Evolutionary conservation across 2,888 invertebrate species (phyloP).

Genomic region (Drosophila peninsularis): DNA sequence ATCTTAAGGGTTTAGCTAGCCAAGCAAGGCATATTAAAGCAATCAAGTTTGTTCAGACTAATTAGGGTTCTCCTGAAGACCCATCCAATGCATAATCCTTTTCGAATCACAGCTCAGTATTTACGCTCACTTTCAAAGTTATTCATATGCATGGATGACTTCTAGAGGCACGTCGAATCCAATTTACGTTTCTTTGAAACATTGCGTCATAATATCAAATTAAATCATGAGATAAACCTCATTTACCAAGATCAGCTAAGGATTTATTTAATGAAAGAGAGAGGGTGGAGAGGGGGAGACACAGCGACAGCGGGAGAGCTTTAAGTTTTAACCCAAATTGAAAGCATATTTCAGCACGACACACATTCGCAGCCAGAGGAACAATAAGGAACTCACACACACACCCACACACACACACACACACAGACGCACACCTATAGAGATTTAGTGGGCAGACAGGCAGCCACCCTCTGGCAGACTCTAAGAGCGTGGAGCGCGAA

Average conservation of each 20-base stretch:
- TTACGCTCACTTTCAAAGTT: no score
- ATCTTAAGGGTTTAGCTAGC: slow-evolving; percentile 10
- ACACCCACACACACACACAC: slow-evolving; percentile 2
- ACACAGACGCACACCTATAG: slow-evolving; percentile 14
- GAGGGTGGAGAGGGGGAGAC: slow-evolving; percentile 5
- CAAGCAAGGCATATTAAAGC: slow-evolving; percentile 10
- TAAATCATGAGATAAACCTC: slow-evolving; percentile 17
- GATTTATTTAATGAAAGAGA: slow-evolving; percentile 26
- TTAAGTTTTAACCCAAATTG: slow-evolving; percentile 76
- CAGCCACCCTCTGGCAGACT: slow-evolving; percentile 40
- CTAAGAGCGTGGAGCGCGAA: slow-evolving; percentile 35
- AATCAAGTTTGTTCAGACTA: no score
- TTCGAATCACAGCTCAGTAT: no score
- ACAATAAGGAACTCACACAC: slow-evolving; percentile 30
- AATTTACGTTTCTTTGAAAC: not conserved
- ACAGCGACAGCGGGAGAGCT: slow-evolving; percentile 29
- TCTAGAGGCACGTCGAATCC: no score
- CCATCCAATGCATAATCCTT: no score
- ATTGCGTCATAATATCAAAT: slow-evolving; percentile 1
- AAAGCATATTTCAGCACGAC: slow-evolving; percentile 56
- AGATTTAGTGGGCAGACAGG: slow-evolving; percentile 49
- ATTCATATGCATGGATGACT: no score
- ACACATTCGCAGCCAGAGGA: slow-evolving; percentile 63
- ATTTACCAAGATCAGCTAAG: slow-evolving; percentile 14
- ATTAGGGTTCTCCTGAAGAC: no score